A percentile compares a stretch with the other conserved stretches of the same genome.
phyloP scores from a whole-genome alignment of 2,888 invertebrate species.

The Dyspetes luteomarginatus region DNA sequence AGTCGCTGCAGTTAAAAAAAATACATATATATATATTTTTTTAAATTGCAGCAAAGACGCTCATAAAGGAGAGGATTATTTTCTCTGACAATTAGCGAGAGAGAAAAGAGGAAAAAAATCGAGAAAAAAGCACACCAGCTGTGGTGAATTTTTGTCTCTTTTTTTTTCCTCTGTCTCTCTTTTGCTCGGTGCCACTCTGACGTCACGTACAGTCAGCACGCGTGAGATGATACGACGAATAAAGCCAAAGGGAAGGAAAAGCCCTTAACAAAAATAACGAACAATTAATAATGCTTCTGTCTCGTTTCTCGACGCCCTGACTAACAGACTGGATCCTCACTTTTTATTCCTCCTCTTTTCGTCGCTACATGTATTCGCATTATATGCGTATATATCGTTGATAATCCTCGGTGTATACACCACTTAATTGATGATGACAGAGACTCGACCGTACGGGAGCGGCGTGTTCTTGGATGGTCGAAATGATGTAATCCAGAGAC shows the following conservation, averaged over 20 bases:
- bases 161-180: constrained; percentile 1
- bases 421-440: constrained; percentile 47
- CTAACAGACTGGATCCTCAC: constrained; percentile 16
- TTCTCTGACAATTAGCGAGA: not conserved
- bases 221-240: constrained; percentile 51
- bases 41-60: not conserved
- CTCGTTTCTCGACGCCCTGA: constrained; percentile 1
- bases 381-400: not conserved
- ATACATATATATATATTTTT: not conserved
- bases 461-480: constrained; percentile 26
- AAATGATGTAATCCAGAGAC: constrained; percentile 31
- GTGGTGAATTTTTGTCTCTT: not conserved
- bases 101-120: constrained; percentile 1
- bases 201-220: constrained; percentile 54
- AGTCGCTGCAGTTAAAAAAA: too few relatives aligned
- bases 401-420: constrained; percentile 16
- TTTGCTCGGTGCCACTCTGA: not conserved
- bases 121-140: constrained; percentile 31
- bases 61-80: constrained; percentile 33
- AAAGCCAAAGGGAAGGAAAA: constrained; percentile 37
- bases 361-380: too few relatives aligned
- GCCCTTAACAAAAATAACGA: constrained; percentile 28
- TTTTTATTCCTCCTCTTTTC: constrained; percentile 22
- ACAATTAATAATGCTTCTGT: constrained; percentile 60
- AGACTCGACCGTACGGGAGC: not conserved